Base-by-base conservation (phyloP, 2,888 invertebrate species). In the Papilio elwesi region DNA sequence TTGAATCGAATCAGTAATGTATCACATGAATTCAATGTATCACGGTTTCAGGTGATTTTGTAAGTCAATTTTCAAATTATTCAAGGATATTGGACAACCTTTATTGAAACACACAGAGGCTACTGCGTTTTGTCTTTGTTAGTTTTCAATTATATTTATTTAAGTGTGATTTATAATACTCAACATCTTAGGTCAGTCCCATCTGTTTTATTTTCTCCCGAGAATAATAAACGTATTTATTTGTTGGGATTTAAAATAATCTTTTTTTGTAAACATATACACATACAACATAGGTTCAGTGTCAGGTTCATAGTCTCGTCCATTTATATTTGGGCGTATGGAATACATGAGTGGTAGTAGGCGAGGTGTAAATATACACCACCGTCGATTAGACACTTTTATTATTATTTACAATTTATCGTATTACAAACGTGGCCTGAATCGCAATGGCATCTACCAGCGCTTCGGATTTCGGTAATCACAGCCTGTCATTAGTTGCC, bases 51-150 rank as follows among this genome's bases (percentile, higher is more conserved):
- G 43, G 51, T 16, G 49, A 57, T 64, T 65, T 66, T 71, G 66
- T 55, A 10, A 70, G 55, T 70, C 53, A 70, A 70, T 65, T 70
- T 71, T 59, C 38, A 69, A 69, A 69, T 69, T 48, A 59, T 66
- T 66, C 66, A 66, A 71, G 66, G 66, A 59, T 59, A 48, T 49
- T 38, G 66, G 57, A 59, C 57, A 66, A 66, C n/a, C 57, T 52
- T 47, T 15, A 38, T 36, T 70, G 49, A 64, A 55, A 70, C 59
- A 43, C 59, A n/a, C 38, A 38, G 26, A 11, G 26, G 48, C 64
- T 53, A 70, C 15, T n/a, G 9, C 26, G 53, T 49, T 70, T 70
- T 15, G 47, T 65, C 16, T 70, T 63, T 59, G 11, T 68, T 51
- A 16, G 16, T 55, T 55, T 55, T 26, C 15, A 36, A 48, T 9